Evolutionary conservation across 1,140 invertebrate genomes (phyloP).

Genomic region (Apis florea): DNA sequence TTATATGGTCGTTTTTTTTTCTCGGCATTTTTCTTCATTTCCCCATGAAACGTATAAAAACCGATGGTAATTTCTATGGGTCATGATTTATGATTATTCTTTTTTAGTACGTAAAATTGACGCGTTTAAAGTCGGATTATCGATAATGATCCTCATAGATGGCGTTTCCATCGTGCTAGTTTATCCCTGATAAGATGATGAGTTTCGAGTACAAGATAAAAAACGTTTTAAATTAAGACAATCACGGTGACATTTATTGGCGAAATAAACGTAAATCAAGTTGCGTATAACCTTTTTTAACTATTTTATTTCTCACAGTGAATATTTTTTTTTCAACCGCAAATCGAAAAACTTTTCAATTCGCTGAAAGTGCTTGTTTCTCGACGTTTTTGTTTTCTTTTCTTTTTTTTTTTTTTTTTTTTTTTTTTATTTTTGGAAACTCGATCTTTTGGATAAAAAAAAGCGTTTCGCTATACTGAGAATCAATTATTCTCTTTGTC

Average conservation of each 20-base stretch:
- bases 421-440: not conserved
- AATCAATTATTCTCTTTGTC: too few relatives aligned
- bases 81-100: conserved; percentile 37
- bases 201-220: conserved; percentile 4
- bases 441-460: not conserved
- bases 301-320: not conserved
- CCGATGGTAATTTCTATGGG: not conserved
- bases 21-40: not conserved
- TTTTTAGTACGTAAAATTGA: conserved; percentile 5
- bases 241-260: conserved; percentile 23
- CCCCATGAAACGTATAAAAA: not conserved
- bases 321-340: not conserved
- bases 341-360: not conserved
- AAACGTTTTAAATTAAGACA: conserved; percentile 4
- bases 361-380: not conserved
- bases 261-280: conserved; percentile 26
- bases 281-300: conserved; percentile 9
- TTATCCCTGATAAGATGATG: not conserved
- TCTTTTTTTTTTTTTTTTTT: too few relatives aligned
- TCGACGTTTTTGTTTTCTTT: too few relatives aligned
- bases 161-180: not conserved
- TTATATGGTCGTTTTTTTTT: conserved; percentile 3
- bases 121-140: conserved; percentile 25
- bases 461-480: too few relatives aligned
- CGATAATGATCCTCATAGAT: conserved; percentile 2